Percentiles rank a stretch among this genome's conserved stretches.
These are phyloP conservation scores for Mylabris phalerata DNA, from an alignment of 1,140 invertebrate genomes.

Conservation along the genomic window DNA sequence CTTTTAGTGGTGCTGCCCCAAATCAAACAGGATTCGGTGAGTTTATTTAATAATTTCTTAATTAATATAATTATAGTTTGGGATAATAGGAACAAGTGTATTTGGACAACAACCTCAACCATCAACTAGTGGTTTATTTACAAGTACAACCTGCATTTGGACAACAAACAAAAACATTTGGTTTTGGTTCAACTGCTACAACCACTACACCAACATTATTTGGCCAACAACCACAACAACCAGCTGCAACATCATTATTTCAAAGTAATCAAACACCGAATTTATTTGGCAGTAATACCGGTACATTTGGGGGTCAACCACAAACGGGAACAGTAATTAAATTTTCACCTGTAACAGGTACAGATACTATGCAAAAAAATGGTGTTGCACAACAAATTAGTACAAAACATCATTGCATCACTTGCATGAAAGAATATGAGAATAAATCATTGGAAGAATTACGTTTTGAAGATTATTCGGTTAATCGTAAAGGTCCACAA, in stretches of 20 bases:
- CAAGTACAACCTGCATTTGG: slow-evolving; percentile 53
- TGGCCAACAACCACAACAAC: slow-evolving; percentile 28
- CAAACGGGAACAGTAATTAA: slow-evolving; percentile 69
- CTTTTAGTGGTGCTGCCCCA: background rate
- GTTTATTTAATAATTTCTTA: background rate
- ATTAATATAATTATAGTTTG: background rate
- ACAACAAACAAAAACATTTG: slow-evolving; percentile 50
- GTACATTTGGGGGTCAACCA: slow-evolving; percentile 8
- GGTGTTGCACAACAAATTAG: slow-evolving; percentile 74
- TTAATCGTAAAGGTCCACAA: slow-evolving; percentile 67
- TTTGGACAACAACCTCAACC: slow-evolving; percentile 40
- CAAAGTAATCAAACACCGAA: slow-evolving; percentile 25
- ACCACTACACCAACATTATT: slow-evolving; percentile 26
- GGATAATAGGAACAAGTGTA: slow-evolving; percentile 19
- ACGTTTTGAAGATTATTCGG: slow-evolving; percentile 86
- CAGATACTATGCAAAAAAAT: slow-evolving; percentile 86
- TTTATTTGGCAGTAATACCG: slow-evolving; percentile 27
- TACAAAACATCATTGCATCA: slow-evolving; percentile 92
- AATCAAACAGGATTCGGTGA: slow-evolving; percentile 4
- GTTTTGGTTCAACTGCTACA: slow-evolving; percentile 50
- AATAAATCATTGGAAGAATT: slow-evolving; percentile 90
- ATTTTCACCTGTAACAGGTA: slow-evolving; percentile 79
- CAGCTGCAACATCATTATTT: slow-evolving; percentile 28
- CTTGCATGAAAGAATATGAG: slow-evolving; percentile 97
- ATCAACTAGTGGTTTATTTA: slow-evolving; percentile 48